Evolutionary conservation across 2,888 invertebrate species (phyloP).

Genomic region (Alsophila aescularia): DNA sequence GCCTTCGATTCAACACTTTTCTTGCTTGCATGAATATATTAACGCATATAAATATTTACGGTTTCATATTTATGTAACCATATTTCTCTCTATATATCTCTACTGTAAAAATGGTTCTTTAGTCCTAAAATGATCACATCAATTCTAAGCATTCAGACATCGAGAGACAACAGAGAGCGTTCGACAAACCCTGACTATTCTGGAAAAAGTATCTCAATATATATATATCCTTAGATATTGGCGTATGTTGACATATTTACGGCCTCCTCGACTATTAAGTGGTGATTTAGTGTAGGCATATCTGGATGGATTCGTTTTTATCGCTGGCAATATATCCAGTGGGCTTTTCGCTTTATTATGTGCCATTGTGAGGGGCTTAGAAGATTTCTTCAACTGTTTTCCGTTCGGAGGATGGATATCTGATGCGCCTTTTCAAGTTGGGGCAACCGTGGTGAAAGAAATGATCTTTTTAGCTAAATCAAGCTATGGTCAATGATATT

Average conservation of each 20-base stretch:
- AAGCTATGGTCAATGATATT: too few species aligned
- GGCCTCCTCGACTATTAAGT: conserved; percentile 80
- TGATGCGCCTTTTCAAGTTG: conserved; percentile 27
- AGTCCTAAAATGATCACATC: conserved; percentile 7
- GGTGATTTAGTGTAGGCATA: conserved; percentile 82
- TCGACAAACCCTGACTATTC: conserved; percentile 26
- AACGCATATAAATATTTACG: too few species aligned
- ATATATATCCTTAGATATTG: conserved; percentile 81
- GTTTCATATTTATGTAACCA: too few species aligned
- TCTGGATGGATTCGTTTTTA: conserved; percentile 84
- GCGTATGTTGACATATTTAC: conserved; percentile 83
- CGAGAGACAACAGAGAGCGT: conserved; percentile 9
- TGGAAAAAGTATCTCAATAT: conserved; percentile 61
- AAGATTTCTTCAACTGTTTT: conserved; percentile 32
- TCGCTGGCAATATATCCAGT: conserved; percentile 78
- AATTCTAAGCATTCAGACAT: conserved; percentile 1
- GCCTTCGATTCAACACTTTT: too few species aligned
- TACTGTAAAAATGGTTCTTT: too few species aligned
- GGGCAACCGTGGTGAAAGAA: background rate
- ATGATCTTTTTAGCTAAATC: background rate
- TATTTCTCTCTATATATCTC: too few species aligned
- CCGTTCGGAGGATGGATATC: conserved; percentile 31
- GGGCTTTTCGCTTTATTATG: conserved; percentile 73
- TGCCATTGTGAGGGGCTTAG: conserved; percentile 57
- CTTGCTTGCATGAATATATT: too few species aligned